Evolutionary conservation across 2,888 invertebrate species (phyloP).

Genomic region (Penaeus monodon): DNA sequence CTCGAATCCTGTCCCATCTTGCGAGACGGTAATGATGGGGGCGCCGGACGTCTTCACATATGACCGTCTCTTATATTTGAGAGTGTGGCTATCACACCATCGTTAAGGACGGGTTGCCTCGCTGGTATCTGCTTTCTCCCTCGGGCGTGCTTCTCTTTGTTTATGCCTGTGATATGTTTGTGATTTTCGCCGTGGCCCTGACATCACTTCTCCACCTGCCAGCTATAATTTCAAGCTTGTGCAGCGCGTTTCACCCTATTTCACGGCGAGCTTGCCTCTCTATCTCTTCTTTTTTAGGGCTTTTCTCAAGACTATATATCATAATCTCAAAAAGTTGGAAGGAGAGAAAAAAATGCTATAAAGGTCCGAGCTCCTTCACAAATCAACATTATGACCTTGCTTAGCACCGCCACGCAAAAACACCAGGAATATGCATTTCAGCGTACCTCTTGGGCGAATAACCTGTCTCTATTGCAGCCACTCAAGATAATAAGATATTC

Average conservation of each 20-base stretch:
- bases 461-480: no score
- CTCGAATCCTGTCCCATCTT: neutral
- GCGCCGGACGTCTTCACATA: conserved; percentile 27
- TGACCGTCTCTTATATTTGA: conserved; percentile 37
- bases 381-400: no score
- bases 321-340: no score
- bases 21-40: conserved; percentile 32
- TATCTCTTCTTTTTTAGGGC: neutral
- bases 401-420: no score
- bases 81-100: conserved; percentile 27
- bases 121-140: conserved; percentile 10
- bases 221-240: neutral
- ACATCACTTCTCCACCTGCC: neutral
- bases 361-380: no score
- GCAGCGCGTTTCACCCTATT: neutral
- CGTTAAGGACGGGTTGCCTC: conserved; percentile 3
- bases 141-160: conserved; percentile 10
- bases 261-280: neutral
- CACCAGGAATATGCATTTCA: no score
- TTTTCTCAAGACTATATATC: neutral
- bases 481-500: no score
- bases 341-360: no score
- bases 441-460: no score
- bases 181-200: neutral
- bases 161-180: neutral